Base-by-base conservation (phyloP, 2,888 invertebrate genomes). In the Cyaniris semiargus region DNA sequence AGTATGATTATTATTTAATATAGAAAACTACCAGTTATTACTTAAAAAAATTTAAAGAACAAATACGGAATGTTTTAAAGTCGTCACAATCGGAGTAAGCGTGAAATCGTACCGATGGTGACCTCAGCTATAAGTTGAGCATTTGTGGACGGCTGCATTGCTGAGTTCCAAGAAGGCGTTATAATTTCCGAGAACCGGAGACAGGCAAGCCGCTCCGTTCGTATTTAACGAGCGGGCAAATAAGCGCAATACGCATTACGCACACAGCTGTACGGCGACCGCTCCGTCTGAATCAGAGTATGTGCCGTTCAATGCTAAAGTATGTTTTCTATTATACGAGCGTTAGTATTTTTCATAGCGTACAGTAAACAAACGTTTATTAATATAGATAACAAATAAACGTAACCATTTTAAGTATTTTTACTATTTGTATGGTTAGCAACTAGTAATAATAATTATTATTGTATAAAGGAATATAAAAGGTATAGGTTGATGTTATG, bases 101-200 rank as follows among this genome's bases (percentile, higher is more conserved):
- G 82, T 88, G 85, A 87, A 85, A 85, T 86, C 83, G 86, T 87
- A 85, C 82, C 85, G 83, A 80, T 85, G 87, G 86, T 88, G 92
- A 92, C 92, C 93, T 88, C 86, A 88, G 89, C 89, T 90, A 88
- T 91, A 89, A 90, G 88, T 89, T 85, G 86, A 86, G 86, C 88
- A 86, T 84, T 85, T 81, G 89, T 88, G 89, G 88, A 89, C 89
- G 89, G 86, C 87, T 88, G 88, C 87, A 88, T 90, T 88, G 86
- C 88, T 90, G 87, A 88, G 89, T 94, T 93, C 94, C 86, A 86
- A 93, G 94, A 94, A 94, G 93, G 93, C 93, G 91, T 93, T 92
- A 93, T 90, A 92, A 90, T 91, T 94, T 94, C 93, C 88, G 86
- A 93, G 92, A 94, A 94, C 85, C 87, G 88, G 89, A 89, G 92